Conservation (phyloP, 1,140 invertebrate genomes). For the Musca vetustissima region DNA sequence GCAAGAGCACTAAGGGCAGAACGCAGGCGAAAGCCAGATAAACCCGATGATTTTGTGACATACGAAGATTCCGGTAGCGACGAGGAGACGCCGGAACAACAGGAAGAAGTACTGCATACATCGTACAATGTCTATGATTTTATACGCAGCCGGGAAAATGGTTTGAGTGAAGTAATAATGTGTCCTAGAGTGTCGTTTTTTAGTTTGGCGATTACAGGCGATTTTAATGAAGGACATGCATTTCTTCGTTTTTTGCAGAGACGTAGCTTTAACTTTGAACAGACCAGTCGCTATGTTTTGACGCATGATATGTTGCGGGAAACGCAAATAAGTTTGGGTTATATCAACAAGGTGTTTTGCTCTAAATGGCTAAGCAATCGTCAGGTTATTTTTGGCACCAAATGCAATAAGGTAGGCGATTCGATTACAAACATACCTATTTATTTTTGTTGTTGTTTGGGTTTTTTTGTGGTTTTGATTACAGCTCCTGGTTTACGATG, state of each 20-base stretch:
- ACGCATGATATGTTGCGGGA: slow-evolving; percentile 87
- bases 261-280: slow-evolving; percentile 72
- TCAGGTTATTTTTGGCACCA: slow-evolving; percentile 94
- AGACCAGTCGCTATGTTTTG: slow-evolving; percentile 81
- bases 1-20: slow-evolving; percentile 68
- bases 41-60: slow-evolving; percentile 85
- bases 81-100: slow-evolving; percentile 70
- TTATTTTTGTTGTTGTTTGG: no score
- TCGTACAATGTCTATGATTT: slow-evolving; percentile 87
- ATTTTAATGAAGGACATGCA: no score
- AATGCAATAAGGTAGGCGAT: slow-evolving; percentile 86
- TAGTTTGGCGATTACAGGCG: no score
- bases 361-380: slow-evolving; percentile 93
- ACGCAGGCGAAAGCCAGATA: slow-evolving; percentile 76
- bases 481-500: slow-evolving; percentile 82
- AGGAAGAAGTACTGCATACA: slow-evolving; percentile 72
- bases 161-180: slow-evolving; percentile 63
- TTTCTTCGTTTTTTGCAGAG: slow-evolving; percentile 47
- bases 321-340: slow-evolving; percentile 76
- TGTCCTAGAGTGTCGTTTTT: slow-evolving; percentile 7
- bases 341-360: slow-evolving; percentile 95
- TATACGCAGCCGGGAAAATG: slow-evolving; percentile 73
- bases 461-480: slow-evolving; percentile 20
- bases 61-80: slow-evolving; percentile 85
- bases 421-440: no score